Evolutionary conservation across 2,888 invertebrate species (phyloP).

Genomic region (Oscheius sp.): DNA sequence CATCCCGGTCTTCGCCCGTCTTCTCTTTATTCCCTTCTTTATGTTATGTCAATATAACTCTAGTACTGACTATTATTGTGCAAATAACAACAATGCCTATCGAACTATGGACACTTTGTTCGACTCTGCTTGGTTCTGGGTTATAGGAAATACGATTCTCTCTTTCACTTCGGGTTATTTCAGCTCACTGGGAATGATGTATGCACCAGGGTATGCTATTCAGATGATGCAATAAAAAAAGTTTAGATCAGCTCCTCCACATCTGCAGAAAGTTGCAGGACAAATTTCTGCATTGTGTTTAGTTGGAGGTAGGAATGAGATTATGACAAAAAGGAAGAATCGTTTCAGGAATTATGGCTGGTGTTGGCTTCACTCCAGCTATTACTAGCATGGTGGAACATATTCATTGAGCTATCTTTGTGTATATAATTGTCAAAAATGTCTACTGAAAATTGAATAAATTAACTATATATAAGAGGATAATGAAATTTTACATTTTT

Average conservation of each 20-base stretch:
- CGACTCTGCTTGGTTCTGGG: slow-evolving; percentile 76
- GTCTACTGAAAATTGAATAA: no score
- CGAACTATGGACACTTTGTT: slow-evolving; percentile 80
- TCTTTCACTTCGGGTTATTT: slow-evolving; percentile 91
- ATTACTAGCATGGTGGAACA: slow-evolving; percentile 44
- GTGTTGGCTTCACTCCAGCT: slow-evolving; percentile 45
- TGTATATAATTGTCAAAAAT: no score
- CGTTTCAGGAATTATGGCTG: slow-evolving; percentile 35
- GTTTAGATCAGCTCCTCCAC: slow-evolving; percentile 48
- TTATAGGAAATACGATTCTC: slow-evolving; percentile 76
- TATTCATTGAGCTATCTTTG: background rate
- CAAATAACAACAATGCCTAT: no score
- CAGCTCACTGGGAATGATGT: slow-evolving; percentile 92
- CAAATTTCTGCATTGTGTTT: slow-evolving; percentile 43
- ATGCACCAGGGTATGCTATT: slow-evolving; percentile 78
- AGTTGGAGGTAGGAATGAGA: slow-evolving; percentile 34
- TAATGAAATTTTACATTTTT: no score
- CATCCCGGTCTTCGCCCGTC: slow-evolving; percentile 79
- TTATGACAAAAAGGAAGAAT: background rate
- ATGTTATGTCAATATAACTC: slow-evolving; percentile 85
- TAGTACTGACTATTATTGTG: no score
- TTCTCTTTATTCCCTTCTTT: slow-evolving; percentile 87
- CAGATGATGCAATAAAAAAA: background rate
- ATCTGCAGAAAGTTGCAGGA: slow-evolving; percentile 45
- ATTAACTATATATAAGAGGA: no score